Base-by-base conservation (phyloP, 2,888 invertebrate genomes). In the Pollenia amentaria region DNA sequence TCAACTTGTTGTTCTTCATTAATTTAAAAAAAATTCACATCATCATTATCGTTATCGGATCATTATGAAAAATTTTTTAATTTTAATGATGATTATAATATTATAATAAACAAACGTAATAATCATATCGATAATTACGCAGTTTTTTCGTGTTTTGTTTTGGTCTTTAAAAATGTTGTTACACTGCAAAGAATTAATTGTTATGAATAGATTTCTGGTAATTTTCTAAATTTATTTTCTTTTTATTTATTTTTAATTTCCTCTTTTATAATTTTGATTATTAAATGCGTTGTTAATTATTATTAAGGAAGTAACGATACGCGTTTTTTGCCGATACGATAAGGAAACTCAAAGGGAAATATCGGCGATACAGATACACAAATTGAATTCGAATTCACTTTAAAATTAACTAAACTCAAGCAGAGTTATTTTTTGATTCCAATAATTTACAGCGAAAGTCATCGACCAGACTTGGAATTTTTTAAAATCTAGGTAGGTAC, bases 121-220 rank as follows among this genome's bases (percentile, higher is more conserved):
- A 76, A 77, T 72, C 14, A 60, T 76, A 79, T 79, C 88, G 85
- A 75, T 86, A 86, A 85, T 85, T 86, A 84, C 75, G 76, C 79
- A 75, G 29, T 86, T 87, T 80, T n/a, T 85, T 87, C 57, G 73
- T 79, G 82, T 88, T 88, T 89, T 89, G 87, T 89, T 89, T 89
- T 88, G 86, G 79, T 87, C 85, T 76, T 78, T 11, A 38, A 70
- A 75, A 65, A 70, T 18, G 44, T 60, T 65, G 10, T 29, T 87
- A 55, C 18, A 67, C 70, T 51, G 65, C 42, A 21, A 76, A 53
- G 42, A 69, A 62, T 62, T 44, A 1, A 16, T 57, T 73, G 18
- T 44, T 70, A 38, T 83, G 14, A 21, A 42, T 64, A 73, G 51
- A 72, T 81, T 64, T 81, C 81, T 53, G 60, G 81, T n/a, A 72